phyloP scores from a whole-genome alignment of 2,113 vertebrate species.

The Myiagra hebetior region DNA sequence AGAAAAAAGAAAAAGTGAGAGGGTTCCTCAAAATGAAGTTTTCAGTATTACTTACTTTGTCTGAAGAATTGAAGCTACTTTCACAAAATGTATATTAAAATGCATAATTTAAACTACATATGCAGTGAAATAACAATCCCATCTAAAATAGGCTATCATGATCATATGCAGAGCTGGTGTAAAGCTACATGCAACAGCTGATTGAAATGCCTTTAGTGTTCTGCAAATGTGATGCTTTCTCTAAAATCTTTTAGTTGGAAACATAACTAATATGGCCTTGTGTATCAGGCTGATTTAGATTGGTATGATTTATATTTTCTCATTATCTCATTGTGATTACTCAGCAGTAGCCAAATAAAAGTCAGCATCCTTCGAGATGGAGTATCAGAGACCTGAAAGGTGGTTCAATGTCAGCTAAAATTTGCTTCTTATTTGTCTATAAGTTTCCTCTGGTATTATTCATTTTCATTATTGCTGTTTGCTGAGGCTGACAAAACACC shows the following conservation, averaged over 20 bases:
- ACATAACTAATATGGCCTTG: not conserved
- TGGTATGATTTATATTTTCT: not conserved
- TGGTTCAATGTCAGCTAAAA: not conserved
- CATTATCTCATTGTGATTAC: not conserved
- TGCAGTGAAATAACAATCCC: not conserved
- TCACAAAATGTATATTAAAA: not conserved
- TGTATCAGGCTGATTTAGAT: not conserved
- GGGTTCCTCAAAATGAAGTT: not conserved
- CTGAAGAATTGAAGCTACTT: not conserved
- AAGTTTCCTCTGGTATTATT: not conserved
- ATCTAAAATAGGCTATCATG: not conserved
- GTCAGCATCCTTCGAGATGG: not conserved
- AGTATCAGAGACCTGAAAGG: not conserved
- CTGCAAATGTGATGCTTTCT: not conserved
- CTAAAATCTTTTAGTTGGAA: not conserved
- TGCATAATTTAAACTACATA: not conserved
- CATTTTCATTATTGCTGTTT: not conserved
- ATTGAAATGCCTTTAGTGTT: not conserved
- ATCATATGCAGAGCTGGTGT: not conserved
- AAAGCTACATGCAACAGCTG: not conserved
- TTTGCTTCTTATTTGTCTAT: not conserved
- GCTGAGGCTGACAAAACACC: not conserved
- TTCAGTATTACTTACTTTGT: not conserved
- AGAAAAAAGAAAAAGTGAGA: not conserved
- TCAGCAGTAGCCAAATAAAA: not conserved